Evolutionary conservation across 2,113 vertebrate species (phyloP), one percentile per base, ranked within the genome.

Genomic region (Vidua chalybeata): DNA sequence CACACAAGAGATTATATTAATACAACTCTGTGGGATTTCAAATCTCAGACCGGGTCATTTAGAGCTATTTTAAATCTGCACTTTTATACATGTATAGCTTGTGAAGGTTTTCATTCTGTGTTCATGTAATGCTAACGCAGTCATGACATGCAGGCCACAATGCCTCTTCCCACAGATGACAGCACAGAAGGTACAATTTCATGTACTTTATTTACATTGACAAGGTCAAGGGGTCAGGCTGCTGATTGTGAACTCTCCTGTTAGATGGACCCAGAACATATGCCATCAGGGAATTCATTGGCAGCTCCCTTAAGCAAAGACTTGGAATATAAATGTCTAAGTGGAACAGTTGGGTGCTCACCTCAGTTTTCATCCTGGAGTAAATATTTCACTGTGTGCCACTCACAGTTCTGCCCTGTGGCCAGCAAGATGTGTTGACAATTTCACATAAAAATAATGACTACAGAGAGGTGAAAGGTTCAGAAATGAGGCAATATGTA

Each of bases 401-500:
- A 93, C 55, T 35, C 51, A 46, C 8, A 88, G 79, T 49, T 90
- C 62, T 62, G 54, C 13, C 9, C 59, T 4, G 1, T 46, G 37
- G n/a, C 66, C 67, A 45, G 48, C 58, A 67, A 79, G 83, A 63
- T 71, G 74, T 46, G 56, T 13, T 41, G 66, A 63, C 3, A 9
- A 52, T 49, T 94, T 76, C 69, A 80, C 1, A 0, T 86, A 58
- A 43, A 95, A 89, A 49, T 33, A 52, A 64, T 58, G 66, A 55
- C 67, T 76, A 23, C 33, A 59, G 49, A 79, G 51, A 83, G 84
- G 87, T 94, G 86, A 93, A 91, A 94, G 43, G 43, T 80, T 95
- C 82, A 84, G 67, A 31, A 94, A 91, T 58, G 68, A 94, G 43
- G 90, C 91, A 91, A 22, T 76, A 35, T 35, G 35, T 35, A 35